Evolutionary conservation across 2,888 invertebrate species (phyloP).

Genomic region (Willowsia nigromaculata): DNA sequence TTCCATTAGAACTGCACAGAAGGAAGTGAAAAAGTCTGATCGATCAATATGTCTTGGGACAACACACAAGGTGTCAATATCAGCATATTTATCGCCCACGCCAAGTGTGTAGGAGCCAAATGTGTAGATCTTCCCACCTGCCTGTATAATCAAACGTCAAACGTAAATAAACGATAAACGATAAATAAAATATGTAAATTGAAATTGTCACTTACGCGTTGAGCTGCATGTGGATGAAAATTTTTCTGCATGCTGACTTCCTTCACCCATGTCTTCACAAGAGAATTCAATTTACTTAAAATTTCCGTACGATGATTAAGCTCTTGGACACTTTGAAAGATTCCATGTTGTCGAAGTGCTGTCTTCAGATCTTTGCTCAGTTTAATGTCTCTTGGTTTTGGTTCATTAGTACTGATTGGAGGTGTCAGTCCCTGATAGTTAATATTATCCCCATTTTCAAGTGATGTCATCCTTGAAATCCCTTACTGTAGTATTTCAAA

Average conservation of each 20-base stretch:
- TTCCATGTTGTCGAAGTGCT: conserved; percentile 89
- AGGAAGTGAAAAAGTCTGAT: conserved; percentile 95
- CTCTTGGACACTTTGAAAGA: conserved; percentile 94
- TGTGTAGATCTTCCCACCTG: conserved; percentile 99
- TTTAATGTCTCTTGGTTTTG: conserved; percentile 88
- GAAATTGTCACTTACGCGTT: conserved; percentile 82
- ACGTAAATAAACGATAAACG: too few species aligned
- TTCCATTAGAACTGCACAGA: conserved; percentile 93
- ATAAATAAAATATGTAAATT: too few species aligned
- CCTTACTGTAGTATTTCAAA: too few species aligned
- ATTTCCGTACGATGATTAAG: conserved; percentile 89
- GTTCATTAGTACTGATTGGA: conserved; percentile 93
- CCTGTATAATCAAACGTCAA: conserved; percentile 79
- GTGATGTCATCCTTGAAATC: too few species aligned
- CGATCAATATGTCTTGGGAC: conserved; percentile 97
- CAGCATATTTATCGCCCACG: conserved; percentile 98
- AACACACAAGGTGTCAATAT: conserved; percentile 99
- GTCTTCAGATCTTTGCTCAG: conserved; percentile 89
- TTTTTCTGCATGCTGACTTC: conserved; percentile 93
- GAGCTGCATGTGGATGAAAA: conserved; percentile 94
- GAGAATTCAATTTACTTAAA: conserved; percentile 88
- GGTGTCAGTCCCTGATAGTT: conserved; percentile 92
- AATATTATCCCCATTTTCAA: too few species aligned
- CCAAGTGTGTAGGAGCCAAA: conserved; percentile 97
- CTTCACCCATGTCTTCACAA: conserved; percentile 96